phyloP scores from a whole-genome alignment of 2,113 vertebrate species.

The Halcyon malimbica region DNA sequence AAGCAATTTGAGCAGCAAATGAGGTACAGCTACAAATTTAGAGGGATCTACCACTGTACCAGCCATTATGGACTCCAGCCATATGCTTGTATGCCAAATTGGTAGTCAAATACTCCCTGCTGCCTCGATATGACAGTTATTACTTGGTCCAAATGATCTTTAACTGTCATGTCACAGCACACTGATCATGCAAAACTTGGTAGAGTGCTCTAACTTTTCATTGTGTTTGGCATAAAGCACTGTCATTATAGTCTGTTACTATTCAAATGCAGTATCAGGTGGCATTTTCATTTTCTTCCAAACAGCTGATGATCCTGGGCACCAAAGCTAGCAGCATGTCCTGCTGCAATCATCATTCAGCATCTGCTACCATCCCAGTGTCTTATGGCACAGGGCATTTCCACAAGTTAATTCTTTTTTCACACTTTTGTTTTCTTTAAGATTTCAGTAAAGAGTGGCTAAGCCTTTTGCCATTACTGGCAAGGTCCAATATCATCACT shows the following conservation, averaged over 20 bases:
- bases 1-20: background rate
- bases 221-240: background rate
- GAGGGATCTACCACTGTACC: background rate
- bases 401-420: background rate
- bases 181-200: background rate
- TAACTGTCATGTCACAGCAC: background rate
- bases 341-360: background rate
- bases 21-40: conserved; percentile 13
- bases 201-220: background rate
- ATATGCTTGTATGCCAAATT: background rate
- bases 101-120: background rate
- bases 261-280: background rate
- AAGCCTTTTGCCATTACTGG: background rate
- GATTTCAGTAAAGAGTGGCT: background rate
- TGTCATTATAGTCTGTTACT: background rate
- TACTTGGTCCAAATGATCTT: background rate
- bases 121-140: background rate
- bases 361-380: background rate
- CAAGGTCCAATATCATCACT: background rate
- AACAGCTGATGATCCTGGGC: background rate
- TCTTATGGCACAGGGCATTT: background rate
- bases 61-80: background rate
- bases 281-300: background rate
- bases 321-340: background rate
- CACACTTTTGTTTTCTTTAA: background rate